These are phyloP conservation scores for Pangasius larnaudii DNA, from an alignment of 2,797 vertebrate genomes.

Conservation along the genomic window DNA sequence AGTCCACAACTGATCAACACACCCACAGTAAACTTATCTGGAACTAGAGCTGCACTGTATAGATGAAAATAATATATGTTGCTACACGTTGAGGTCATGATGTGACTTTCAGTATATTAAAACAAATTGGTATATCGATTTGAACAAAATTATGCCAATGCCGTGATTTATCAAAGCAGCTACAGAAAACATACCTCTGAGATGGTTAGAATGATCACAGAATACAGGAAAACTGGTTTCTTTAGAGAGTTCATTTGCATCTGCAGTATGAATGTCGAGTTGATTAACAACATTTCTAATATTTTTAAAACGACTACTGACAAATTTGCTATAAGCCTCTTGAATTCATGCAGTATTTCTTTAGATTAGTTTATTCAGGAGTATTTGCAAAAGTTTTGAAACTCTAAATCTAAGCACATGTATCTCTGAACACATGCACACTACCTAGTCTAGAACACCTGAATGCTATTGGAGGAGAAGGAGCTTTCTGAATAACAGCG, in stretches of 20 bases:
- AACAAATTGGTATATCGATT: background rate
- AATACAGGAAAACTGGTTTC: background rate
- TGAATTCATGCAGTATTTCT: background rate
- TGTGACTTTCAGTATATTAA: background rate
- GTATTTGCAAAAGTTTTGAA: background rate
- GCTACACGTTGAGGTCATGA: too few species aligned
- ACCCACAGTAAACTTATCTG: background rate
- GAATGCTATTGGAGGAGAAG: background rate
- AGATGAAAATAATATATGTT: background rate
- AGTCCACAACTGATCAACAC: background rate
- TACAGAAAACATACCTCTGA: background rate
- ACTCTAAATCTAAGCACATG: background rate
- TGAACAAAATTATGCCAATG: background rate
- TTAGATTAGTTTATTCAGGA: background rate
- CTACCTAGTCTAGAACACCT: background rate
- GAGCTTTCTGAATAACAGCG: background rate
- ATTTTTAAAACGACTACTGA: background rate
- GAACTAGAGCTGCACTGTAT: background rate
- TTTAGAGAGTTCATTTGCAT: background rate
- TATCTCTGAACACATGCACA: background rate
- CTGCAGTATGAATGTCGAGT: background rate
- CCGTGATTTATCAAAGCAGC: background rate
- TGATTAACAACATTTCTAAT: background rate
- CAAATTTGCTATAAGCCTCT: background rate
- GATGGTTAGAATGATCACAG: background rate